phyloP scores from a whole-genome alignment of 2,888 invertebrate genomes.

The Phasia obesa region DNA sequence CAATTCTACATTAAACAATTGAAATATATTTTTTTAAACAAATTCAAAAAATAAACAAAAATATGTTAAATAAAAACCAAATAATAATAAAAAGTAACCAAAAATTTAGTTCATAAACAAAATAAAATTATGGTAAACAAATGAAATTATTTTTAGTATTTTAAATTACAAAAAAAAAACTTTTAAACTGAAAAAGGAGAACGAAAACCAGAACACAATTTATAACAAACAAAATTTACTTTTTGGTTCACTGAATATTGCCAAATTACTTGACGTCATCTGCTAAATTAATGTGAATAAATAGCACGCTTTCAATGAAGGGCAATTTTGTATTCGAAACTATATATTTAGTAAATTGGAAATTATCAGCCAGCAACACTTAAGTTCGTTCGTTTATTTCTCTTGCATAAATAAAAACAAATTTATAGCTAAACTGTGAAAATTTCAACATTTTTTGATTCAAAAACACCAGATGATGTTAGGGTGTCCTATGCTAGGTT shows the following conservation, averaged over 20 bases:
- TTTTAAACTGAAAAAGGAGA: conserved; percentile 8
- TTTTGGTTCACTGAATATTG: conserved; percentile 29
- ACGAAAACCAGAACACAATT: background rate
- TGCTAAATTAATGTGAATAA: conserved; percentile 2
- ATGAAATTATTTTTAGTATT: conserved; percentile 36
- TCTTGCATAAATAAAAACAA: too few relatives aligned
- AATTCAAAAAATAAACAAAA: conserved; percentile 25
- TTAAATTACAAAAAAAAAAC: conserved; percentile 26
- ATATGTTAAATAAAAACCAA: background rate
- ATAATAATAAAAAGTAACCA: background rate
- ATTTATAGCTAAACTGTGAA: too few relatives aligned
- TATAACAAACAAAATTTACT: conserved; percentile 11
- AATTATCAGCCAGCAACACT: background rate
- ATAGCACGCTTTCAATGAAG: conserved; percentile 17
- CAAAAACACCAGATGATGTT: too few relatives aligned
- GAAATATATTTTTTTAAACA: background rate
- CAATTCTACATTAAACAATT: too few relatives aligned
- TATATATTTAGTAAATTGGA: background rate
- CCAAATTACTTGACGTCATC: conserved; percentile 52
- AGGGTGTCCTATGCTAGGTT: too few relatives aligned
- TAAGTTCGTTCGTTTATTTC: background rate
- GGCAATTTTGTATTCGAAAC: background rate
- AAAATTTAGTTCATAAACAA: conserved; percentile 39
- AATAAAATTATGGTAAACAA: conserved; percentile 30
- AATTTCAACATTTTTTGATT: too few relatives aligned